Conservation (phyloP, 53 echinoderm and acorn worm genomes). For the Temnopleurus reevesii region DNA sequence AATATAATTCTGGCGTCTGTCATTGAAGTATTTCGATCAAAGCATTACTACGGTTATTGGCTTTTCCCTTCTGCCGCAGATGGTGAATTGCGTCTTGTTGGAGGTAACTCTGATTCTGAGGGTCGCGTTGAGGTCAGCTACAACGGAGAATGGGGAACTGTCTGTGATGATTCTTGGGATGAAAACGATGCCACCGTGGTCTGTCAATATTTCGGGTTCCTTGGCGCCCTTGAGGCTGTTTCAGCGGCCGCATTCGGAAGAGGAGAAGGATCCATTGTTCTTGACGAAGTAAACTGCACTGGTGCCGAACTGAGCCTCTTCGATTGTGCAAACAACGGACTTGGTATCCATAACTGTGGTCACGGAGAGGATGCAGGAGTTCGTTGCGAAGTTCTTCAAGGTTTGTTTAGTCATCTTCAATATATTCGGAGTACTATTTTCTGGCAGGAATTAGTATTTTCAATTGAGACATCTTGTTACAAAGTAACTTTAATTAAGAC, state of each 20-base stretch:
- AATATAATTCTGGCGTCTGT: too few species aligned
- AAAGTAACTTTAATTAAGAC: too few species aligned
- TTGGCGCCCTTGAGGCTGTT: neutral
- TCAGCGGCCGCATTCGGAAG: neutral
- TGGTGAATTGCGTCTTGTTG: conserved; percentile 43
- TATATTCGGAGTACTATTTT: too few species aligned
- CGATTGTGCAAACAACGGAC: neutral
- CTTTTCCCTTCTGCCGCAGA: neutral
- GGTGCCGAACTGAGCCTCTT: conserved; percentile 16
- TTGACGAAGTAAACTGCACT: conserved; percentile 24
- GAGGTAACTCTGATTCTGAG: neutral
- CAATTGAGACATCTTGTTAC: too few species aligned
- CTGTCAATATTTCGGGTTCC: neutral
- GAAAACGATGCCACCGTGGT: neutral
- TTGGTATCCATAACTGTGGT: conserved; percentile 13
- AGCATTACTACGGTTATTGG: neutral
- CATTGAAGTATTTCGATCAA: too few species aligned
- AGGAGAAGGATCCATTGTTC: conserved; percentile 4
- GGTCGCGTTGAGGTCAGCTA: conserved; percentile 10
- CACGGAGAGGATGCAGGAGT: conserved; percentile 34
- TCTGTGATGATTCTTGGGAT: conserved; percentile 27
- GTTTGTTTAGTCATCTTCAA: too few species aligned
- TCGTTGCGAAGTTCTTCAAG: neutral
- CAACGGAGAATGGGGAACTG: conserved; percentile 13
- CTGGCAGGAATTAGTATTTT: too few species aligned